Evolutionary conservation across 1,140 invertebrate genomes (phyloP), one percentile per base, ranked within the genome.

Genomic region (Hypsibius dujardini): DNA sequence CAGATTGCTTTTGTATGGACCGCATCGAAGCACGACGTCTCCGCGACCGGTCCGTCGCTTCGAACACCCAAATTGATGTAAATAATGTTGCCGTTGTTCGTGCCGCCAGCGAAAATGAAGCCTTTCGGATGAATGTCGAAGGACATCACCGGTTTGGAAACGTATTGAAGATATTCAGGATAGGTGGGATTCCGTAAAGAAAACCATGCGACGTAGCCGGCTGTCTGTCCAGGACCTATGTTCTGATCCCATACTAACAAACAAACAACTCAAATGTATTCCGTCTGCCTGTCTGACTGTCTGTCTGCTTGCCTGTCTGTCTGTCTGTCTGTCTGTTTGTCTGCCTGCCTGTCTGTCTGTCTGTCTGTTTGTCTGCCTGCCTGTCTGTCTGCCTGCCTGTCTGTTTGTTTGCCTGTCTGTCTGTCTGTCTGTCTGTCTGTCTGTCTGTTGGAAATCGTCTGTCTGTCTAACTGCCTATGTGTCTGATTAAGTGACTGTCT

Each of bases 121-220:
- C 50, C 50, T n/a, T 56, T 56, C 7, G 50, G 50, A 56, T 56
- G 50, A 56, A 56, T 56, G 50, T 56, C 50, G 50, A 56, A 56
- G n/a, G 50, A 7, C 50, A 56, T 56, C 7, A 56, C 50, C 7
- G 50, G 50, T n/a, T 56, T 56, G 7, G 50, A 7, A 56, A 56
- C n/a, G 50, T 56, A 56, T n/a, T 56, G 50, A 56, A 56, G 50
- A 56, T 56, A 56, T n/a, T 56, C 50, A 56, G 50, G 50, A 56
- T 56, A 56, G n/a, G n/a, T n/a, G 7, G 50, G 50, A 56, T 56
- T 56, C n/a, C 50, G 50, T 56, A 56, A n/a, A 7, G 50, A 56
- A n/a, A 56, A 56, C 50, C 50, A 56, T 56, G 50, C 50, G 50
- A 56, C 50, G 50, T 7, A 56, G 50, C 50, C 50, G n/a, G 50